Percentiles rank a stretch among this genome's conserved stretches.
Evolutionary conservation across 2,888 invertebrate species (phyloP).

Genomic region (Aethes cnicana): DNA sequence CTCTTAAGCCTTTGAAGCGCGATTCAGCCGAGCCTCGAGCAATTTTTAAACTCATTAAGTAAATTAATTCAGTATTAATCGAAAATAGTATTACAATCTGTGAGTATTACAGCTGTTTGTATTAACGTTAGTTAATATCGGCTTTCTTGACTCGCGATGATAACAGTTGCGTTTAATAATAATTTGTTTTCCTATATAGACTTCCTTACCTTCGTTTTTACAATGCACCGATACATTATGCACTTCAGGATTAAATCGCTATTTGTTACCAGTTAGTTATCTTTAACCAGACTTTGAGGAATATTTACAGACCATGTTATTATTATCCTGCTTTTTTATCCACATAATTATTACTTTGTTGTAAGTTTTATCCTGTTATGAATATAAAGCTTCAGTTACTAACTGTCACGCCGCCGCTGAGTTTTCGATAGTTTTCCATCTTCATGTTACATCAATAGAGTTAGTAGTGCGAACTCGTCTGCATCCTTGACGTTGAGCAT

Average conservation of each 20-base stretch:
- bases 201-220: slow-evolving; percentile 4
- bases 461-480: slow-evolving; percentile 23
- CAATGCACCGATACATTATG: background rate
- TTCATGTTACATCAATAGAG: background rate
- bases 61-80: background rate
- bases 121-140: slow-evolving; percentile 14
- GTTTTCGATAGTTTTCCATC: too few relatives aligned
- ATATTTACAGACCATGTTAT: background rate
- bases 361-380: background rate
- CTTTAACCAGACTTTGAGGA: background rate
- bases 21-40: background rate
- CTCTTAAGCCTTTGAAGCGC: slow-evolving; percentile 2
- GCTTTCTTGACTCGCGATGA: slow-evolving; percentile 9
- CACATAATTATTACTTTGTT: background rate
- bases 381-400: too few relatives aligned
- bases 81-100: background rate
- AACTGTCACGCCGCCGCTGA: too few relatives aligned
- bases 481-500: slow-evolving; percentile 59
- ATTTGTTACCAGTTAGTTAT: background rate
- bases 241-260: background rate
- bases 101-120: slow-evolving; percentile 15
- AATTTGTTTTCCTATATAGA: background rate
- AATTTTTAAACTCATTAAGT: slow-evolving; percentile 7
- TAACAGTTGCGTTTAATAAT: slow-evolving; percentile 9
- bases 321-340: background rate